Base-by-base conservation (phyloP, 2,888 invertebrate species). In the Aphidoletes aphidimyza region DNA sequence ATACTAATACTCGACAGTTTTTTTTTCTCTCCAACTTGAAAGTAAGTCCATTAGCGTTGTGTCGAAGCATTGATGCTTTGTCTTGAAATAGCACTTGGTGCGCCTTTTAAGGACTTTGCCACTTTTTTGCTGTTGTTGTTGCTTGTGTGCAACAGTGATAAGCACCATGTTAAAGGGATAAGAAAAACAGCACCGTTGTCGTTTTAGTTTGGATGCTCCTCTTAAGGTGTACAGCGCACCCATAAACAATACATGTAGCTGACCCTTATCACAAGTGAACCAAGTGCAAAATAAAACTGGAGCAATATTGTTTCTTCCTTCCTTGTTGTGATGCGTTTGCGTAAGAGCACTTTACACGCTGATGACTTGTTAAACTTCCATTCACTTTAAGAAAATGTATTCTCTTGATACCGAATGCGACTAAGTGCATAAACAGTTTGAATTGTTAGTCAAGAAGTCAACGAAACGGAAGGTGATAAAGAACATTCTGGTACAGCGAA, bases 261-360 rank as follows among this genome's bases (percentile, higher is more conserved):
- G 69, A 69, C 69, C 69, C 69, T 69, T 69, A 30, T 69, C 69
- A 30, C 69, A 69, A 69, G 69, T 69, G 69, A 69, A 69, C 69
- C 26, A 30, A 69, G 30, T 69, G 30, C 69, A 54, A 22, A 26
- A 54, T 22, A 34, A 26, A 69, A 5, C 5, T 39, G 11, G 39
- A 8, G 39, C 5, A 22, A 1, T 22, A 9, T 54, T 69, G 34
- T 69, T 69, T 69, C 69, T 69, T 34, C 30, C 69, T 69, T 69
- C n/a, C 69, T 69, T 69, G 69, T 69, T 69, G n/a, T n/a, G 69
- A 69, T 69, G 69, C 17, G 30, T 69, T 69, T 30, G 30, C 30
- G 14, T 69, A 30, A 69, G 69, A 69, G 69, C 69, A 69, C 69
- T 69, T 34, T 34, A n/a, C 34, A 30, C 69, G 19, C 30, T 69